Percentiles rank a stretch among this genome's conserved stretches.
These are phyloP conservation scores for Lamellibrachia luymesi DNA, from an alignment of 1,140 invertebrate genomes.

Conservation along the genomic window DNA sequence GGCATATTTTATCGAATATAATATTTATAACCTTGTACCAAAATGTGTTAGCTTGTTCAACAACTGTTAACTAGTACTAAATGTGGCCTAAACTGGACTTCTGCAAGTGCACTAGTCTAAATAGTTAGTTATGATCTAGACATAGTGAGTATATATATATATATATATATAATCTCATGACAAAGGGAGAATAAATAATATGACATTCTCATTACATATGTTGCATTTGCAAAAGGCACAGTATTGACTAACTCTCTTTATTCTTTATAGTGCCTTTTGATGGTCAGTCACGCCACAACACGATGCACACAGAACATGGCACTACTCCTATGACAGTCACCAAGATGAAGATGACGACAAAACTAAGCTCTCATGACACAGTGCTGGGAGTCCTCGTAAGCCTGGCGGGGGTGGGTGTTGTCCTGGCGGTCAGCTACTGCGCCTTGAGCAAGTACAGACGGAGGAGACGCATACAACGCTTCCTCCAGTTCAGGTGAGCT, in stretches of 20 bases:
- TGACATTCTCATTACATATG: not conserved
- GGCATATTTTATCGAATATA: too few relatives aligned
- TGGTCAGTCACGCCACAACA: not conserved
- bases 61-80: too few relatives aligned
- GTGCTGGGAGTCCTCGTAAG: conserved; percentile 15
- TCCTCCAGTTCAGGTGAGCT: conserved; percentile 33
- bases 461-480: conserved; percentile 10
- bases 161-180: too few relatives aligned
- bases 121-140: too few relatives aligned
- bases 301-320: not conserved
- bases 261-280: not conserved
- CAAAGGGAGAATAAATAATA: not conserved
- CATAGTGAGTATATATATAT: not conserved
- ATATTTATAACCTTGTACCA: too few relatives aligned
- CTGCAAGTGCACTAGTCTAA: too few relatives aligned
- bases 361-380: not conserved
- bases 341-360: not conserved
- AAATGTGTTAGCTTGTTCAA: too few relatives aligned
- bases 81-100: too few relatives aligned
- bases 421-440: not conserved
- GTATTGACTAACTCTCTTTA: conserved; percentile 3
- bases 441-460: conserved; percentile 6
- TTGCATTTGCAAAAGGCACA: not conserved
- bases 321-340: not conserved
- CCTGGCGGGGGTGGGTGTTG: conserved; percentile 6